phyloP scores from a whole-genome alignment of 2,888 invertebrate species.

The Hypena proboscidalis region DNA sequence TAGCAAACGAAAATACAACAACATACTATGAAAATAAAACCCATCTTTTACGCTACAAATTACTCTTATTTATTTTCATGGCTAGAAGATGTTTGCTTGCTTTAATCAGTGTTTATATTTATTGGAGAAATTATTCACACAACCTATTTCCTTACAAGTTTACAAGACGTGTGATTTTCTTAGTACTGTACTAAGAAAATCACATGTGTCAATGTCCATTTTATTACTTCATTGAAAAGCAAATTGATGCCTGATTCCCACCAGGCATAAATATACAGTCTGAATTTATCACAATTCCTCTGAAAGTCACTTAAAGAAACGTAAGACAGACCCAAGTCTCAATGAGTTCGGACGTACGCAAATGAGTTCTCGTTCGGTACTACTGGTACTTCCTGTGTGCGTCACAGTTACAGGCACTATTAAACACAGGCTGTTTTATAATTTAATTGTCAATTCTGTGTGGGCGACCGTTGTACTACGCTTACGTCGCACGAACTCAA shows the following conservation, averaged over 20 bases:
- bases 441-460: conserved; percentile 24
- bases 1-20: background rate
- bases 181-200: too few species aligned
- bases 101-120: background rate
- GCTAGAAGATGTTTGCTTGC: background rate
- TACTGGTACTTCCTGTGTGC: conserved; percentile 5
- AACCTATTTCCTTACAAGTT: too few species aligned
- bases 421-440: conserved; percentile 15
- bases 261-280: conserved; percentile 3
- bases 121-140: too few species aligned
- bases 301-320: conserved; percentile 16
- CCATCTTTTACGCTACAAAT: conserved; percentile 1
- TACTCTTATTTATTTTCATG: background rate
- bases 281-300: conserved; percentile 3
- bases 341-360: conserved; percentile 10
- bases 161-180: too few species aligned
- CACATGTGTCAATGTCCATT: background rate
- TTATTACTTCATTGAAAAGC: background rate
- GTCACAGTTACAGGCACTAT: conserved; percentile 21
- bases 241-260: background rate
- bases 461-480: conserved; percentile 33
- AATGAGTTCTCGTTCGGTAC: too few species aligned
- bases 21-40: background rate
- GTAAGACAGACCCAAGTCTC: conserved; percentile 1
- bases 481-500: conserved; percentile 26